phyloP scores from a whole-genome alignment of 2,113 vertebrate species.

The Alectura lathami region DNA sequence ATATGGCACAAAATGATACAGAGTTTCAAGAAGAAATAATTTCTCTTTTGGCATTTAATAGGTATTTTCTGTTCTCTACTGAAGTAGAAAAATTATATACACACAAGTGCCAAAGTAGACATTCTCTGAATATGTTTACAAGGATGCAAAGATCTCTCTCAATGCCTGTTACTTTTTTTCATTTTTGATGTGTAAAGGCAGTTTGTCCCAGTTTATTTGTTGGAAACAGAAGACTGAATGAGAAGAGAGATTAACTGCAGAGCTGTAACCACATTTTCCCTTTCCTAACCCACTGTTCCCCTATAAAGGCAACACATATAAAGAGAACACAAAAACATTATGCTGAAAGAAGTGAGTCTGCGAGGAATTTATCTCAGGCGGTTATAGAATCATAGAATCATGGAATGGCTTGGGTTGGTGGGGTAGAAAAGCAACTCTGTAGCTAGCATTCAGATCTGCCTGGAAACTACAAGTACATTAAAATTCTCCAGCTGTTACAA shows the following conservation, averaged over 20 bases:
- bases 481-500: neutral
- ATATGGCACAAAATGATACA: neutral
- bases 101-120: neutral
- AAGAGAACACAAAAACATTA: neutral
- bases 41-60: neutral
- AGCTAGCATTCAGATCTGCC: neutral
- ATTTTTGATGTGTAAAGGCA: neutral
- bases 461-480: neutral
- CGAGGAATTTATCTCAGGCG: neutral
- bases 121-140: neutral
- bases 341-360: neutral
- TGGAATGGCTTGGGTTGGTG: too few species aligned
- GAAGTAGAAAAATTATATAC: neutral
- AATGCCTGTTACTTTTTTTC: neutral
- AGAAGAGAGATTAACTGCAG: neutral
- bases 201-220: neutral
- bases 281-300: neutral
- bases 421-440: neutral
- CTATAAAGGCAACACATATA: neutral
- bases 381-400: neutral
- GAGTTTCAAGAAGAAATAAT: neutral
- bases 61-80: neutral
- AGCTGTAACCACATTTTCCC: neutral
- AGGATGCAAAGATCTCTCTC: neutral
- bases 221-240: neutral